Evolutionary conservation across 2,797 vertebrate genomes (phyloP), one percentile per base, ranked within the genome.

Genomic region (Fundulus diaphanus): DNA sequence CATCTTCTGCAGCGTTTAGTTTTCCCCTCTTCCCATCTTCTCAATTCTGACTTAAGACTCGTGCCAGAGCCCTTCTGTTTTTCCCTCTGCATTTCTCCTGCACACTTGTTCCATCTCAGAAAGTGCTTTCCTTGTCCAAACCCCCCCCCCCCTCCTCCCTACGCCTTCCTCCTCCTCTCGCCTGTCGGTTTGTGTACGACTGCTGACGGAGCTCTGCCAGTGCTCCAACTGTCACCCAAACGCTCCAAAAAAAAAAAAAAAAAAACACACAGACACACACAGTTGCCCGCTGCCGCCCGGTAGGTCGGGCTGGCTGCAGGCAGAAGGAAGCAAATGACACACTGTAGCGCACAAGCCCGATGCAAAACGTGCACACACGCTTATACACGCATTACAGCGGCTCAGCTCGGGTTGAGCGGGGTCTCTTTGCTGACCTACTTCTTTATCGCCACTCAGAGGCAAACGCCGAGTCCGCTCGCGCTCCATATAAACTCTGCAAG

Each of bases 401-500:
- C 87, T 91, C 73, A 74, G 79, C 84, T 83, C 22, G 78, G 82
- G 92, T 82, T 90, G 85, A 90, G 71, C 82, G 0, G 85, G 90
- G 85, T 91, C 86, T 89, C 80, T 72, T 69, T 20, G 57, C 83
- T 93, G 92, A 93, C 92, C 93, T 94, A 94, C 92, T 94, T 92
- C 89, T 90, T 87, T 72, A 72, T 75, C 13, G 72, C 81, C 78
- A 87, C 77, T 85, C 78, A 63, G 73, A 87, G 79, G 77, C 80
- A 76, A 83, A 81, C 73, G 42, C 82, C 61, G 72, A 68, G 72
- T 81, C 82, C 74, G 18, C 40, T 49, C n/a, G 35, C 2, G 48
- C 82, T 80, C 80, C 77, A 84, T 79, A 35, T 78, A 74, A 82
- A 86, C 80, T 81, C 82, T 9, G 74, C 72, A 59, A 71, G 73